Evolutionary conservation across 2,113 vertebrate species (phyloP), one percentile per base, ranked within the genome.

Genomic region (Gyps fulvus): DNA sequence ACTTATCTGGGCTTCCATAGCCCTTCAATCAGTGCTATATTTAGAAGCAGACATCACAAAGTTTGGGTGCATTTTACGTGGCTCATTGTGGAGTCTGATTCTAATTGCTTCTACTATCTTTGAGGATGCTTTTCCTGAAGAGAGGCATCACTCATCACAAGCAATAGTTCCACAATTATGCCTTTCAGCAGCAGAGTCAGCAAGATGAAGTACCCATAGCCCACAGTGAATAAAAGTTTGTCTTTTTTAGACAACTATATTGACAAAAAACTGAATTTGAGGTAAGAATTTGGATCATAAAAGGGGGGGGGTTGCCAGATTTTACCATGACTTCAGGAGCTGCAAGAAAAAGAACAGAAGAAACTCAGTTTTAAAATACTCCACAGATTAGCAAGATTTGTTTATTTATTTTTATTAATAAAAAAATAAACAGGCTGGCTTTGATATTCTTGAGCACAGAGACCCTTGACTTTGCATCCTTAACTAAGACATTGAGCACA

Each of bases 401-500:
- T 62, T 95, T 88, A 49, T 83, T 93, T 61, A 40, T 65, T 77
- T 82, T 90, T 67, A 36, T 55, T 78, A 54, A 16, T 11, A 67
- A 61, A 49, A 74, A 62, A 36, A 29, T 6, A 10, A 42, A 29
- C 7, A 49, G 8, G 11, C 11, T 92, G 92, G 34, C 57, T 83
- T 94, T 95, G 52, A 79, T 94, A 69, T 90, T 90, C 42, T 80
- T 78, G 38, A 93, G 63, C 79, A 76, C 45, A 93, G 81, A 86
- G 38, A 58, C 65, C 62, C 74, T 70, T 90, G 84, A 62, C 87
- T 96, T 89, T 95, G 27, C 49, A 76, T 96, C 73, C 82, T 95
- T 97, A 92, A 87, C 74, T 38, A 81, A 95, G 76, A 91, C 71
- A 54, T 70, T 95, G 94, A 97, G 62, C 72, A 85, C 57, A 70